Conservation (phyloP, 2,797 vertebrate species). For the Micromesistius poutassou region DNA sequence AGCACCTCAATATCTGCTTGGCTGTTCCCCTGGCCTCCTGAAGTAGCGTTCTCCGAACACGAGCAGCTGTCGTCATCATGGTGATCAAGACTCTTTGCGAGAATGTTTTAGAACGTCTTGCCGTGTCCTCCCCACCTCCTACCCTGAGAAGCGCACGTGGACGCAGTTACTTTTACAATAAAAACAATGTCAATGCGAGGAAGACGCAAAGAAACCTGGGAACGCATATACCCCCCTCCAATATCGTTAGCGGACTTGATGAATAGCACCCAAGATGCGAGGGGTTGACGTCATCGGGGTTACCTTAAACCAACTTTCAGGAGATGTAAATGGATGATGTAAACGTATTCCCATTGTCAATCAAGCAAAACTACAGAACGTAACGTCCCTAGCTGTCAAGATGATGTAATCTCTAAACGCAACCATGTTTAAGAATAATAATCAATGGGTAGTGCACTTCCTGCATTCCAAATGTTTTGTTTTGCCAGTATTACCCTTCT, state of each 20-base stretch:
- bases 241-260: not conserved
- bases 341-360: not conserved
- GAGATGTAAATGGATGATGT: not conserved
- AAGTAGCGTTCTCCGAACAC: slow-evolving; percentile 17
- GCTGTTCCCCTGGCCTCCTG: not conserved
- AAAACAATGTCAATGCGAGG: not conserved
- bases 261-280: not conserved
- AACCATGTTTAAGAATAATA: slow-evolving; percentile 20
- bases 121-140: not conserved
- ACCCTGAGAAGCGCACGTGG: not conserved
- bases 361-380: not conserved
- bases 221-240: not conserved
- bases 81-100: not conserved
- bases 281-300: not conserved
- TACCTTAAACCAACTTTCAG: not conserved
- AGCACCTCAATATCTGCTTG: slow-evolving; percentile 9
- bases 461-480: slow-evolving; percentile 59
- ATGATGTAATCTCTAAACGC: not conserved
- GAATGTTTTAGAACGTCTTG: not conserved
- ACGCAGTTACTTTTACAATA: not conserved
- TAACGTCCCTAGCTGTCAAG: not conserved
- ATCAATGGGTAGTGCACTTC: slow-evolving; percentile 36
- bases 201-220: not conserved
- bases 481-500: slow-evolving; percentile 41
- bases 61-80: slow-evolving; percentile 7